A percentile compares a stretch with the other conserved stretches of the same genome.
Conservation (phyloP, 1,140 invertebrate species). For the Trichonephila clavata region DNA sequence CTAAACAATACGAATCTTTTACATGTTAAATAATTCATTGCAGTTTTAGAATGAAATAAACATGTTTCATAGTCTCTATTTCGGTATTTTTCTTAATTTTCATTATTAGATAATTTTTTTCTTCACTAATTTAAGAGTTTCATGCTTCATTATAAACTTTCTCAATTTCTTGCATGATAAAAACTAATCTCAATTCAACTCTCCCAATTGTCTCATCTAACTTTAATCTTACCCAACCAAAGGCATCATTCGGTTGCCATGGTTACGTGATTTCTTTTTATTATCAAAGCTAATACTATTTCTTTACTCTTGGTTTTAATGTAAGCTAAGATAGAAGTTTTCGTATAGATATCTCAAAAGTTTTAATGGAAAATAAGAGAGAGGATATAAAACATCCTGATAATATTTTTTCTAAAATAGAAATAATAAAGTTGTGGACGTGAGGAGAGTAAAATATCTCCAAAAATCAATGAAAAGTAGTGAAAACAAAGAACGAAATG, state of each 20-base stretch:
- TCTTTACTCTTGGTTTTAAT: neutral
- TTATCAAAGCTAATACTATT: neutral
- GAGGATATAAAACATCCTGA: neutral
- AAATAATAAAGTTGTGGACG: neutral
- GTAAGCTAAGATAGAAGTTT: neutral
- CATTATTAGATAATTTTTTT: too few species aligned
- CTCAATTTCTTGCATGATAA: too few species aligned
- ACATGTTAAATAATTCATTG: too few species aligned
- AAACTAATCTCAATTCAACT: too few species aligned
- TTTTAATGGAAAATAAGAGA: neutral
- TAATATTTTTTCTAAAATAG: neutral
- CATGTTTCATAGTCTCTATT: too few species aligned
- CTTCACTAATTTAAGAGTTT: too few species aligned
- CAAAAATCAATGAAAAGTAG: neutral
- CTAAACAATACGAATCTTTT: too few species aligned
- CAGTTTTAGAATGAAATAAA: too few species aligned
- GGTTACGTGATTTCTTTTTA: neutral
- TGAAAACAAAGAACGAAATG: neutral
- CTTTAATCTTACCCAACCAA: neutral
- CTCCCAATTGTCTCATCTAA: too few species aligned
- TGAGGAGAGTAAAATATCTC: neutral
- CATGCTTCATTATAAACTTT: too few species aligned
- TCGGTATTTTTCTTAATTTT: too few species aligned
- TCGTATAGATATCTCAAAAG: neutral
- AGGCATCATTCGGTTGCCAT: neutral